A percentile compares a stretch with the other conserved stretches of the same genome.
phyloP scores from a whole-genome alignment of 1,140 invertebrate genomes.

The Vanessa tameamea region DNA sequence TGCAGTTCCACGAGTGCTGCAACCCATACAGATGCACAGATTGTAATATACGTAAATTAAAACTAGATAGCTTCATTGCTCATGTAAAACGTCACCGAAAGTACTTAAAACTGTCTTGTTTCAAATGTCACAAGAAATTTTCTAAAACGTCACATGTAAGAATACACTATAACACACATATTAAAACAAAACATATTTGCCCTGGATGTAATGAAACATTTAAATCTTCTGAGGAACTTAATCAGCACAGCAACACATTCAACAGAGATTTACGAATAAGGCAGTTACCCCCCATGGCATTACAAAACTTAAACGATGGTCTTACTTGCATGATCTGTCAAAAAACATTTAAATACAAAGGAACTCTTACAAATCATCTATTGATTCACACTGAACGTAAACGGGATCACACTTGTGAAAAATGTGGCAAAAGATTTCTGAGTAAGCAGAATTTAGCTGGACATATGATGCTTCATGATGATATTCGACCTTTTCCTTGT shows the following conservation, averaged over 20 bases:
- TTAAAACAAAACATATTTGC: conserved; percentile 36
- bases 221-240: conserved; percentile 33
- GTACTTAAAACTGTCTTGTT: conserved; percentile 44
- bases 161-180: conserved; percentile 33
- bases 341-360: conserved; percentile 65
- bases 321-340: conserved; percentile 60
- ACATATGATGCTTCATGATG: conserved; percentile 63
- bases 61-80: conserved; percentile 41
- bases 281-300: conserved; percentile 33
- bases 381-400: conserved; percentile 61
- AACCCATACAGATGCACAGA: conserved; percentile 56
- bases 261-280: conserved; percentile 39
- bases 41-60: conserved; percentile 45
- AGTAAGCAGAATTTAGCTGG: conserved; percentile 59
- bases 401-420: conserved; percentile 64
- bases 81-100: conserved; percentile 47
- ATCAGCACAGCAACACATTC: conserved; percentile 35
- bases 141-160: conserved; percentile 21
- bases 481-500: conserved; percentile 57
- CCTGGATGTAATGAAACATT: conserved; percentile 43
- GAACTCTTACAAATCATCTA: conserved; percentile 58
- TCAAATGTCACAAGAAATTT: conserved; percentile 43
- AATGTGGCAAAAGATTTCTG: conserved; percentile 66
- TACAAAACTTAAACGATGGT: conserved; percentile 31
- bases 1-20: conserved; percentile 50